These are phyloP conservation scores for Aplochiton taeniatus DNA, from an alignment of 2,797 vertebrate genomes.

Conservation along the genomic window DNA sequence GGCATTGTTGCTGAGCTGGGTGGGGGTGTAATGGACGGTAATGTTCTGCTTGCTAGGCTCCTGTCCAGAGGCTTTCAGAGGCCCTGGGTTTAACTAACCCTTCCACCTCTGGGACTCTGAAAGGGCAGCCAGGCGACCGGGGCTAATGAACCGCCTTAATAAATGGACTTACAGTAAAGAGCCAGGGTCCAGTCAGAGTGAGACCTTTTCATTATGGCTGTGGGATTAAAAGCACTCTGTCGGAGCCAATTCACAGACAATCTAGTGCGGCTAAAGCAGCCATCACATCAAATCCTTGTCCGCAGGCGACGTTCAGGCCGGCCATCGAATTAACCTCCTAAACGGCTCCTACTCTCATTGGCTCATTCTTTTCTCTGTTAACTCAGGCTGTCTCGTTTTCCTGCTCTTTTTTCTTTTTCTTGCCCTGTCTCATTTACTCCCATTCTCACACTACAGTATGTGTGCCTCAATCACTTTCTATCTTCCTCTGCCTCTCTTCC, in stretches of 20 bases:
- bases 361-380: constrained; percentile 35
- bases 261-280: constrained; percentile 76
- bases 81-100: constrained; percentile 69
- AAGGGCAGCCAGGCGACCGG: constrained; percentile 29
- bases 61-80: constrained; percentile 47
- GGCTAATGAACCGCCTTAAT: constrained; percentile 70
- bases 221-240: constrained; percentile 67
- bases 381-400: constrained; percentile 47
- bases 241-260: constrained; percentile 65
- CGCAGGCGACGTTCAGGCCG: constrained; percentile 52
- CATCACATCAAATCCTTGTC: constrained; percentile 72
- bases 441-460: constrained; percentile 38
- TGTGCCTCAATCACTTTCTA: constrained; percentile 49
- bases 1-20: constrained; percentile 80
- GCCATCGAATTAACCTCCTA: constrained; percentile 68
- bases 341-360: constrained; percentile 52
- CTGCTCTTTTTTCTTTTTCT: constrained; percentile 48
- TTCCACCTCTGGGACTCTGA: constrained; percentile 57
- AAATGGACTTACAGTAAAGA: constrained; percentile 68
- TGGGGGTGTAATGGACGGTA: constrained; percentile 70
- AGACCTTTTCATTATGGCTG: constrained; percentile 69
- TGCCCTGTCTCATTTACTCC: constrained; percentile 25
- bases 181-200: constrained; percentile 42
- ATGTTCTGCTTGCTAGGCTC: constrained; percentile 61
- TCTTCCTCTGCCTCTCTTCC: constrained; percentile 53